Evolutionary conservation across 2,797 vertebrate species (phyloP).

Genomic region (Labeo calbasu): DNA sequence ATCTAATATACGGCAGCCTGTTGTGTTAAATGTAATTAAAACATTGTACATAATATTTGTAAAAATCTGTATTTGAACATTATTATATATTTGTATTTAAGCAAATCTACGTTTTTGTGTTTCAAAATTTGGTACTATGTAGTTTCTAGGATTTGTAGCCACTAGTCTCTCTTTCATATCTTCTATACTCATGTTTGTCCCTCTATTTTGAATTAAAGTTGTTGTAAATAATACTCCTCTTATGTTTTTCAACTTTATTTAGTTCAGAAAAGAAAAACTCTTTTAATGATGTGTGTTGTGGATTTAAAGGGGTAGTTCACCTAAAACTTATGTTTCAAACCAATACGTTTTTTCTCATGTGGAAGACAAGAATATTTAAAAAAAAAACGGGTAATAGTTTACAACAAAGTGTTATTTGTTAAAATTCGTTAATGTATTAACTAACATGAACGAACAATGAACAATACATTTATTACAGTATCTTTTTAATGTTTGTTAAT

Average conservation of each 20-base stretch:
- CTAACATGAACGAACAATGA: too few species aligned
- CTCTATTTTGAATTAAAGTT: slow-evolving; percentile 61
- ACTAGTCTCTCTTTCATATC: slow-evolving; percentile 38
- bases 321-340: neutral
- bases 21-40: slow-evolving; percentile 79
- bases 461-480: too few species aligned
- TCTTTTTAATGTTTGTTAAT: too few species aligned
- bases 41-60: slow-evolving; percentile 92
- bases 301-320: neutral
- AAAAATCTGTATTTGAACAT: slow-evolving; percentile 76
- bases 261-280: neutral
- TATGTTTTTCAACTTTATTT: neutral
- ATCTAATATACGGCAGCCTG: slow-evolving; percentile 62
- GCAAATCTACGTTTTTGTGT: slow-evolving; percentile 61
- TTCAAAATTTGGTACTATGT: slow-evolving; percentile 27
- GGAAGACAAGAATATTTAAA: neutral
- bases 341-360: neutral
- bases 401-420: too few species aligned
- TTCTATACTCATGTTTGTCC: slow-evolving; percentile 61
- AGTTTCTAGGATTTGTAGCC: neutral
- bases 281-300: neutral
- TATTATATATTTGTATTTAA: slow-evolving; percentile 95
- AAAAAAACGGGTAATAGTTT: neutral
- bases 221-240: slow-evolving; percentile 34
- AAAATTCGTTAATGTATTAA: too few species aligned